Evolutionary conservation across 92 coral and sea anemone species (phyloP).

Genomic region (Diadumene lineata): DNA sequence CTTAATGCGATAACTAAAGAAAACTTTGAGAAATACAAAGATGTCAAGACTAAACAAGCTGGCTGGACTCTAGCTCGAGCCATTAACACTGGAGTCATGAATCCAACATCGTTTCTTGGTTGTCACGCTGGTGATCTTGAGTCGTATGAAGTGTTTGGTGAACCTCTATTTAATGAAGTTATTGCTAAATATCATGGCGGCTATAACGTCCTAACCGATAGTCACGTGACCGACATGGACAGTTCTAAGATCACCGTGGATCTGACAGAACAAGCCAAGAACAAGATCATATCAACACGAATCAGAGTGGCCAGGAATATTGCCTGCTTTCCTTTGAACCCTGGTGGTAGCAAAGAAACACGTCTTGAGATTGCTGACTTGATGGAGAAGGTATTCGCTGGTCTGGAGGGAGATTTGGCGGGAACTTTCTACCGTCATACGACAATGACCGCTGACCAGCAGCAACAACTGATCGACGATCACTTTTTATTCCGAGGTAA

Average conservation of each 20-base stretch:
- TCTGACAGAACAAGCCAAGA: conserved; percentile 39
- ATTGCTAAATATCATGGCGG: conserved; percentile 69
- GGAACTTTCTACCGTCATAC: conserved; percentile 56
- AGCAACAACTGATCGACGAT: conserved; percentile 62
- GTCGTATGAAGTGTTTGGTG: conserved; percentile 57
- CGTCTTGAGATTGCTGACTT: conserved; percentile 43
- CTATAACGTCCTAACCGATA: conserved; percentile 47
- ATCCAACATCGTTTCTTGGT: conserved; percentile 52
- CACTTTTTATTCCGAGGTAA: conserved; percentile 72
- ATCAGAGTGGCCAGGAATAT: conserved; percentile 71
- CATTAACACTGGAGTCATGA: conserved; percentile 47
- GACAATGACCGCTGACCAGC: conserved; percentile 54
- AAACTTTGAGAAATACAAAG: conserved; percentile 52
- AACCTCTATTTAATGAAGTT: conserved; percentile 54
- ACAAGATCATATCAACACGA: conserved; percentile 63
- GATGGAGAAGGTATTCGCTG: conserved; percentile 66
- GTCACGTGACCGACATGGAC: conserved; percentile 64
- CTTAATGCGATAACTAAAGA: conserved; percentile 38
- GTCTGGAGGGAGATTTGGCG: conserved; percentile 61
- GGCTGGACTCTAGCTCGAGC: conserved; percentile 68
- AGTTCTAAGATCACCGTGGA: conserved; percentile 42
- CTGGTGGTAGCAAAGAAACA: conserved; percentile 63
- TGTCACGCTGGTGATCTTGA: conserved; percentile 73
- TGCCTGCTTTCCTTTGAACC: conserved; percentile 54
- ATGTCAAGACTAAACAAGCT: conserved; percentile 40